phyloP scores from a whole-genome alignment of 2,113 vertebrate genomes.

The Petaurus breviceps region DNA sequence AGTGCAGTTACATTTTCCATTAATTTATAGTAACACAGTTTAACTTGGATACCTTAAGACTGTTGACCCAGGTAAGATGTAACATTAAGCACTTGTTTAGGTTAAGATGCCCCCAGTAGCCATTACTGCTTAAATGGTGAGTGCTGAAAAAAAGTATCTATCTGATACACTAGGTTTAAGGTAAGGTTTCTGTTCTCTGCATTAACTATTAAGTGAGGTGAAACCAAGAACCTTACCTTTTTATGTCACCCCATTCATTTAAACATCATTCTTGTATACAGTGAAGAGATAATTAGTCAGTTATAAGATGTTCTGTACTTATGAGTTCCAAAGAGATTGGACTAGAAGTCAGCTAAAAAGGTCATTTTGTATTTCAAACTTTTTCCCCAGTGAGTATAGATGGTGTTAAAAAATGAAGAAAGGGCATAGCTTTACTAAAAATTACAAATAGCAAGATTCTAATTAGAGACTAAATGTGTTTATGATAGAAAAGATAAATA shows the following conservation, averaged over 20 bases:
- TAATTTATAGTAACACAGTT: conserved; percentile 91
- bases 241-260: conserved; percentile 81
- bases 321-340: conserved; percentile 11
- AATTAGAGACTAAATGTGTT: conserved; percentile 26
- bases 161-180: conserved; percentile 81
- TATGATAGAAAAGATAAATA: conserved; percentile 23
- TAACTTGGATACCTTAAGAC: conserved; percentile 87
- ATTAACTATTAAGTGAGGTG: conserved; percentile 83
- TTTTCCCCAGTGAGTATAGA: conserved; percentile 33
- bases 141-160: conserved; percentile 85
- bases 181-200: conserved; percentile 86
- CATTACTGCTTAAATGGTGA: conserved; percentile 85
- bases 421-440: conserved; percentile 19
- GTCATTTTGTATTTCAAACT: conserved; percentile 24
- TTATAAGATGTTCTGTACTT: conserved; percentile 26
- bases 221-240: conserved; percentile 85
- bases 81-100: conserved; percentile 84
- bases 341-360: conserved; percentile 50
- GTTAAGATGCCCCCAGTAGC: conserved; percentile 81
- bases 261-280: conserved; percentile 79
- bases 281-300: conserved; percentile 82
- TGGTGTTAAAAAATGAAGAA: conserved; percentile 43
- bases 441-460: conserved; percentile 53
- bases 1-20: conserved; percentile 90
- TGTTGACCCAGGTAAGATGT: conserved; percentile 87